These are phyloP conservation scores for Oreonectes daqikongensis DNA, from an alignment of 2,797 vertebrate genomes.

Conservation along the genomic window DNA sequence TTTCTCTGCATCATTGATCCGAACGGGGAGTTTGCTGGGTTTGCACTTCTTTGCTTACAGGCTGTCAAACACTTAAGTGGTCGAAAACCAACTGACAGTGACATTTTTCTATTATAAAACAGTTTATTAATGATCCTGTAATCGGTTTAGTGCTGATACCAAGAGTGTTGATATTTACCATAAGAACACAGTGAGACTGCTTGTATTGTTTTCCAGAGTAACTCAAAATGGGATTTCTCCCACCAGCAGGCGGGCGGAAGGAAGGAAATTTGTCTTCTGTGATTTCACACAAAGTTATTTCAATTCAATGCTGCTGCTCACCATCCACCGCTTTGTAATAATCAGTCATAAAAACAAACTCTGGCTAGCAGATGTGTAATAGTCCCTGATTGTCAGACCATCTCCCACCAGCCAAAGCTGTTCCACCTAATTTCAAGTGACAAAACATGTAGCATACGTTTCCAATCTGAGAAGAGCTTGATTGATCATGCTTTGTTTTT, in stretches of 20 bases:
- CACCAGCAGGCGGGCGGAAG: background rate
- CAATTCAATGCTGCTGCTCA: background rate
- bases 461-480: constrained; percentile 16
- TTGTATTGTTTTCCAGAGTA: background rate
- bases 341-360: constrained; percentile 1
- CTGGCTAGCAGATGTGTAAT: constrained; percentile 27
- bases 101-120: background rate
- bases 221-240: background rate
- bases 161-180: background rate
- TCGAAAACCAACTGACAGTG: background rate
- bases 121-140: background rate
- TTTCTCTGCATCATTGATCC: constrained; percentile 38
- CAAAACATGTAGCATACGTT: constrained; percentile 28
- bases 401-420: constrained; percentile 27
- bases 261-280: background rate
- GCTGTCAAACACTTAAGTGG: background rate
- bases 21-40: constrained; percentile 14
- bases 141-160: background rate
- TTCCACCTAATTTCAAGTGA: constrained; percentile 42
- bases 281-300: background rate
- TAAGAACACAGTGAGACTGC: background rate
- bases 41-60: background rate
- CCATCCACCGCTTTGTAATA: constrained; percentile 11
- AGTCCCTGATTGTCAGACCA: constrained; percentile 18
- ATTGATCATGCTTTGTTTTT: constrained; percentile 45